Base-by-base conservation (phyloP, 2,113 vertebrate genomes). In the Oreochromis niloticus region DNA sequence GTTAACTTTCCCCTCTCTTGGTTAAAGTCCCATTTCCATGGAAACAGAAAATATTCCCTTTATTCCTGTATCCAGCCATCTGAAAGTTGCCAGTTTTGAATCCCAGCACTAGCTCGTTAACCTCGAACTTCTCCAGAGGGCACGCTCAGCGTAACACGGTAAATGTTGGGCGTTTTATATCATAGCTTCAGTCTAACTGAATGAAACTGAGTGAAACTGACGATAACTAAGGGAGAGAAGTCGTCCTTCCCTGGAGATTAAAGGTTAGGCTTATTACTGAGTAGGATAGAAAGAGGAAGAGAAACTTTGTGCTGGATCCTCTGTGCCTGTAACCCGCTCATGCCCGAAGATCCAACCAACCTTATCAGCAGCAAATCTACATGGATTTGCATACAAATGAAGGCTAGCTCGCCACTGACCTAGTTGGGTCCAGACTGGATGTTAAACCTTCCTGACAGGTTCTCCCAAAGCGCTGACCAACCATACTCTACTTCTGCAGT, bases 321-420 rank as follows among this genome's bases (percentile, higher is more conserved):
- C 82, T 78, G 82, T 85, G 90, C 83, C 90, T 89, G 87, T 83
- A 91, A 88, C 84, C 78, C 78, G 87, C 87, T 90, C 91, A 87
- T 92, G 94, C 93, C 92, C 90, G 87, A 84, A 94, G 94, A 93
- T 86, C 92, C 91, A 91, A 86, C 91, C 93, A 94, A 93, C 92
- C 94, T 94, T 94, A 95, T 94, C 95, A 95, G 92, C 87, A 82
- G 88, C 85, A 92, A 91, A 95, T 95, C 94, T 96, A 92, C 95
- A 94, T 94, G 84, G 88, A 95, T 96, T 95, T 96, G 94, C 95
- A 96, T 96, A 95, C 86, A 94, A 95, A 96, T 95, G 92, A 94
- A 91, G 92, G 75, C 92, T 78, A 83, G 91, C 91, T 92, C 80
- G n/a, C 91, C 91, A 86, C 89, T 95, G 95, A 93, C 95, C 94